Evolutionary conservation across 92 coral and sea anemone genomes (phyloP).

Genomic region (Zoanthus sociatus): DNA sequence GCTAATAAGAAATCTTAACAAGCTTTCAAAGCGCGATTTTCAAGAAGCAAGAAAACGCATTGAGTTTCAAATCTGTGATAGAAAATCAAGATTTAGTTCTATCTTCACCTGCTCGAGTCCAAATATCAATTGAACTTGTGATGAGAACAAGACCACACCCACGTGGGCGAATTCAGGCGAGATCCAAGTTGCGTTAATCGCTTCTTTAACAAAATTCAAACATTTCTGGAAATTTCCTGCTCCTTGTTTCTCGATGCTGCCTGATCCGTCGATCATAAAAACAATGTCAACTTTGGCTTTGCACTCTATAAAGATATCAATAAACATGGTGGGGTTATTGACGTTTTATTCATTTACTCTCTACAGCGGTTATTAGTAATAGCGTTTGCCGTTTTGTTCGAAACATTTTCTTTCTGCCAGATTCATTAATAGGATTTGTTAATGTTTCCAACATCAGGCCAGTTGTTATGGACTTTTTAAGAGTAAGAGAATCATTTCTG

Average conservation of each 20-base stretch:
- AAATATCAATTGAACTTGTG: constrained; percentile 31
- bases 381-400: no score
- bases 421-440: no score
- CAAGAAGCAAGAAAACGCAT: no score
- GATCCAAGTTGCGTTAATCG: constrained; percentile 65
- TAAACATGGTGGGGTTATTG: not conserved
- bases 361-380: no score
- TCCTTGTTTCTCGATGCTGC: constrained; percentile 62
- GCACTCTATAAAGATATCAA: constrained; percentile 43
- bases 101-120: constrained; percentile 31
- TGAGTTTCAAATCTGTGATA: no score
- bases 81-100: no score
- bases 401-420: no score
- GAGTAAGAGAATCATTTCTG: no score
- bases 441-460: no score
- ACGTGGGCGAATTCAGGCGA: constrained; percentile 66
- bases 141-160: constrained; percentile 65
- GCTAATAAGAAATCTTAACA: no score
- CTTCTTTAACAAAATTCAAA: constrained; percentile 69
- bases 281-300: constrained; percentile 67
- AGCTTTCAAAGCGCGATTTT: no score
- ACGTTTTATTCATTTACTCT: not conserved
- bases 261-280: constrained; percentile 65
- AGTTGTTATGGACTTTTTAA: no score
- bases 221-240: constrained; percentile 72